phyloP scores from a whole-genome alignment of 2,888 invertebrate species.

The Trachelus stipa region DNA sequence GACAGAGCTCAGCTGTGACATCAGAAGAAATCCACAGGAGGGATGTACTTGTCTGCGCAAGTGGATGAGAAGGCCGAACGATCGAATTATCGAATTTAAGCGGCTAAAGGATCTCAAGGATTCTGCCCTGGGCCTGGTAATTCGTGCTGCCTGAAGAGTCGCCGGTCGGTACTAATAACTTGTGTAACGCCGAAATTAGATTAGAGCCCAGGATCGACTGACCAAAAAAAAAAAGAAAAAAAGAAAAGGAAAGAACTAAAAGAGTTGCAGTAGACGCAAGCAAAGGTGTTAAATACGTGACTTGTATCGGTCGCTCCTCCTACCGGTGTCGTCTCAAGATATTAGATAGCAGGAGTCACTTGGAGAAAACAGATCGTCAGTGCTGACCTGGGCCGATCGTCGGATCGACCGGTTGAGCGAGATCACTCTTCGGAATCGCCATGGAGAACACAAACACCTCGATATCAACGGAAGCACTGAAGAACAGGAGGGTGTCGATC shows the following conservation, averaged over 20 bases:
- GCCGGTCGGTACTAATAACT: not conserved
- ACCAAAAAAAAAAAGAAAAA: not conserved
- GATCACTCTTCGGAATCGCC: not conserved
- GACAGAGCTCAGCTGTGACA: not conserved
- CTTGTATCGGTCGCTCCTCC: conserved; percentile 9
- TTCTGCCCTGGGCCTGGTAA: not conserved
- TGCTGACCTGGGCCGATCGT: not conserved
- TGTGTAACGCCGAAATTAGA: not conserved
- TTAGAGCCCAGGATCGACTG: not conserved
- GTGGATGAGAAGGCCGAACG: not conserved
- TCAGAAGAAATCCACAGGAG: not conserved
- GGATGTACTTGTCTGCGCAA: not conserved
- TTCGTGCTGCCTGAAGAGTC: not conserved
- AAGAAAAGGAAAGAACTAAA: not conserved
- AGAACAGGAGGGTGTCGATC: conserved; percentile 59
- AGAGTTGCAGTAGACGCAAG: conserved; percentile 27
- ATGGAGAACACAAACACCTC: conserved; percentile 42
- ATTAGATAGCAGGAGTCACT: conserved; percentile 27
- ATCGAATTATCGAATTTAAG: not conserved
- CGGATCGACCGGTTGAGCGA: conserved; percentile 13
- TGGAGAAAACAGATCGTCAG: not conserved
- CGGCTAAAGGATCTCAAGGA: not conserved
- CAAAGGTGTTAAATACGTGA: conserved; percentile 44
- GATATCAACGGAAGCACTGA: conserved; percentile 39
- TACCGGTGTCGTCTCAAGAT: conserved; percentile 25